Evolutionary conservation across 2,888 invertebrate species (phyloP), one percentile per base, ranked within the genome.

Genomic region (Oxytorus armatus): DNA sequence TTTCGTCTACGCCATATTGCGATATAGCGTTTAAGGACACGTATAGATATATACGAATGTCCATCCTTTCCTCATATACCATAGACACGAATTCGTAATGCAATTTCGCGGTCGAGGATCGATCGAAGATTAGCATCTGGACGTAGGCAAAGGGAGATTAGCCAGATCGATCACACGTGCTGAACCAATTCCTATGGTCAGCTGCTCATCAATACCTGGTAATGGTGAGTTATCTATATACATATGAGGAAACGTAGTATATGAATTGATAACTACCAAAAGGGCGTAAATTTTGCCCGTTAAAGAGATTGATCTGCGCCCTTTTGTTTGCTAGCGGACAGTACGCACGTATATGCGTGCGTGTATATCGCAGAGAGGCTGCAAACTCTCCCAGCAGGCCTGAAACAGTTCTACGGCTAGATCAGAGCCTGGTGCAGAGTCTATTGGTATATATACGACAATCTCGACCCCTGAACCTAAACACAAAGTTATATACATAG

Each of bases 141-240:
- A 82, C 77, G 76, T 80, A 84, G 84, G 86, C 86, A 86, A 87
- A 88, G 87, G 86, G 88, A 89, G 89, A 90, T 90, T 90, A 89
- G 86, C 84, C 85, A 84, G 88, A 89, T 90, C 90, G 89, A 90
- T 90, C 90, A 87, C 90, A 88, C 87, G 86, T 85, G 87, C 88
- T 88, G 88, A 87, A 89, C 86, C 90, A 88, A 90, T 90, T 90
- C 83, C 87, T 89, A 87, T 86, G 89, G 89, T 90, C 88, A 89
- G 89, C 87, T 89, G 90, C 89, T 90, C 90, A 88, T 90, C 90
- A 90, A 90, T 90, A 89, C 86, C 47, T 82, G 80, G 84, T 87
- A 89, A 86, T 87, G 85, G 87, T 86, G 74, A 14, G 21, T 25
- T 53, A 49, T 65, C 47, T 42, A 77, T 72, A 36, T 51, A 21